Conservation (phyloP, 2,113 vertebrate genomes). For the Ammodytes marinus region DNA sequence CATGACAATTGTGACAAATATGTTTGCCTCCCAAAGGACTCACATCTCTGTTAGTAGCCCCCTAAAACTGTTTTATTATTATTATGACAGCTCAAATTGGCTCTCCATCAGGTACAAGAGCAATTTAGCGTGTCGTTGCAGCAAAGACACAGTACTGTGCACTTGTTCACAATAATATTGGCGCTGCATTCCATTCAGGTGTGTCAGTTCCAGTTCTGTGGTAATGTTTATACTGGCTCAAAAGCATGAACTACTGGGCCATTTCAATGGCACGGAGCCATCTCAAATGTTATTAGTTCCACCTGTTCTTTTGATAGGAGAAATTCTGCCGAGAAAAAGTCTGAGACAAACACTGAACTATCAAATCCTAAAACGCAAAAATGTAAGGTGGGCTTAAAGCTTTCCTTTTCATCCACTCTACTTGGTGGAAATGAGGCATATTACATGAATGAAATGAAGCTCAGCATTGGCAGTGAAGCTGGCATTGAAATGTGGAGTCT, state of each 20-base stretch:
- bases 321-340: background rate
- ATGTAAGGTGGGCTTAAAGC: no score
- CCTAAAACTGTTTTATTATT: background rate
- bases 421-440: no score
- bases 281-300: background rate
- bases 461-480: no score
- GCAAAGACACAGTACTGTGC: background rate
- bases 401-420: no score
- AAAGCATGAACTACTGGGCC: background rate
- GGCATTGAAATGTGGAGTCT: no score
- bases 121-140: background rate
- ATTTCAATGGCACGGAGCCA: background rate
- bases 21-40: background rate
- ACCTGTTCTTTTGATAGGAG: conserved; percentile 5
- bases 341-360: no score
- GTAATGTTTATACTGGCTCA: background rate
- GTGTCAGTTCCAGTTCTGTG: background rate
- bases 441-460: no score
- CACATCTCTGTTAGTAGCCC: background rate
- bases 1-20: background rate
- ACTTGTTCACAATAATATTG: background rate
- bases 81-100: background rate
- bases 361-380: no score
- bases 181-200: background rate
- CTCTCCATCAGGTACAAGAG: background rate